A percentile compares a stretch with the other conserved stretches of the same genome.
Evolutionary conservation across 30 jellyfish, hydroid and myxozoan genomes (phyloP).

Genomic region (Phacellophora camtschatica): DNA sequence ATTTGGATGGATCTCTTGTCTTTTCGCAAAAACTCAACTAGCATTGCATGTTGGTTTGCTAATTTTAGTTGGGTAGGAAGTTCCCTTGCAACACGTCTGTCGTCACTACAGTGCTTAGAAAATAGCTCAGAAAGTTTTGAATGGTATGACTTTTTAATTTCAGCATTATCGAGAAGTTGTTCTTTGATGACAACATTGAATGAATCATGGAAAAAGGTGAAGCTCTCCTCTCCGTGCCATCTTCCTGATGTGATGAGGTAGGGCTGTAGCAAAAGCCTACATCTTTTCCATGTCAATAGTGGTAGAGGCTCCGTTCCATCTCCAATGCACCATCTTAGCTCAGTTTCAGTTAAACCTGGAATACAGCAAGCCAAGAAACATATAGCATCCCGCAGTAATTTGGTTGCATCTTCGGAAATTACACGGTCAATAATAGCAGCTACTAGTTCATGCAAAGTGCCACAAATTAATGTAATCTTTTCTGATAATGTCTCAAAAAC

Average conservation of each 20-base stretch:
- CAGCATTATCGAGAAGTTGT: neutral
- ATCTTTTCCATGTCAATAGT: conserved; percentile 59
- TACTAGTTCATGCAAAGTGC: conserved; percentile 46
- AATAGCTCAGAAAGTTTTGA: conserved; percentile 22
- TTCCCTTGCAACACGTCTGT: conserved; percentile 52
- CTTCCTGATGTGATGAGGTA: conserved; percentile 63
- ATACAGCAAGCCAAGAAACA: conserved; percentile 41
- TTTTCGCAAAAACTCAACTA: conserved; percentile 47
- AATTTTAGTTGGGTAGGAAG: conserved; percentile 33
- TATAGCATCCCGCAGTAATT: conserved; percentile 30
- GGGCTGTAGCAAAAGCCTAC: conserved; percentile 56
- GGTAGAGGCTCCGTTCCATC: conserved; percentile 63
- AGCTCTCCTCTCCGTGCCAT: conserved; percentile 65
- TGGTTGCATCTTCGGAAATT: conserved; percentile 73
- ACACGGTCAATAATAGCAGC: conserved; percentile 32
- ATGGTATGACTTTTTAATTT: conserved; percentile 33
- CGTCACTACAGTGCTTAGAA: conserved; percentile 8
- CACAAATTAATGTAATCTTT: conserved; percentile 59
- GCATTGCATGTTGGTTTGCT: conserved; percentile 1
- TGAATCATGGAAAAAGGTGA: conserved; percentile 73
- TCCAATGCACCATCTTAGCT: conserved; percentile 62
- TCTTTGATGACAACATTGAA: conserved; percentile 23
- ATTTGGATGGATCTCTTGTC: conserved; percentile 39
- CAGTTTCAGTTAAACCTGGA: conserved; percentile 76
- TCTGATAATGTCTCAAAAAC: conserved; percentile 70